A percentile compares a stretch with the other conserved stretches of the same genome.
These are phyloP conservation scores for Sphaeridia pumilis DNA, from an alignment of 2,888 invertebrate genomes.

Conservation along the genomic window DNA sequence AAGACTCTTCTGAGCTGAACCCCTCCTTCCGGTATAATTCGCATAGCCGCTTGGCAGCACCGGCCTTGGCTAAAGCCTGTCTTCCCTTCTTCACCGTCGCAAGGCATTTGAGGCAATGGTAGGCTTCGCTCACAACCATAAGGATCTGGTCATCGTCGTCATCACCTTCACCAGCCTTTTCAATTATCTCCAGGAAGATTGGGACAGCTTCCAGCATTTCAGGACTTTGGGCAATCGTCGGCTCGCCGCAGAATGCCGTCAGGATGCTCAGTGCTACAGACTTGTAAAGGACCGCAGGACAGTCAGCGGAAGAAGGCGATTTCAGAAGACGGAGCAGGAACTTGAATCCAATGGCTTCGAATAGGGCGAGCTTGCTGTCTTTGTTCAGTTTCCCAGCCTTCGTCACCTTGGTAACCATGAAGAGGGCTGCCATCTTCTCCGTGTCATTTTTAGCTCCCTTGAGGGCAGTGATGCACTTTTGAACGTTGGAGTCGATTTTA, in stretches of 20 bases:
- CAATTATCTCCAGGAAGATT: slow-evolving; percentile 69
- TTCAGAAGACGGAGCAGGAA: slow-evolving; percentile 70
- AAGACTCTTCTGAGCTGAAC: slow-evolving; percentile 78
- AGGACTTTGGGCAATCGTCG: slow-evolving; percentile 64
- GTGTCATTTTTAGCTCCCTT: slow-evolving; percentile 71
- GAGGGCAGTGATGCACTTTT: slow-evolving; percentile 69
- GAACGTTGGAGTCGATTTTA: slow-evolving; percentile 47
- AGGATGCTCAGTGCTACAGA: slow-evolving; percentile 78
- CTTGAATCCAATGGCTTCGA: slow-evolving; percentile 78
- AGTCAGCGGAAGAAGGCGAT: slow-evolving; percentile 64
- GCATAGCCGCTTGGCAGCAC: slow-evolving; percentile 55
- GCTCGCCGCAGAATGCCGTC: slow-evolving; percentile 71
- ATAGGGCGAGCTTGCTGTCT: slow-evolving; percentile 64
- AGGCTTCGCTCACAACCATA: slow-evolving; percentile 45
- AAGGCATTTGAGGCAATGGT: slow-evolving; percentile 37
- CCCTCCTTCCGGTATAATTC: slow-evolving; percentile 70
- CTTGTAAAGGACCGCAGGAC: slow-evolving; percentile 79
- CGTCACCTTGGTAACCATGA: slow-evolving; percentile 81
- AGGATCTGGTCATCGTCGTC: slow-evolving; percentile 63
- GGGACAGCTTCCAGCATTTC: slow-evolving; percentile 74
- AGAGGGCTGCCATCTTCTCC: slow-evolving; percentile 80
- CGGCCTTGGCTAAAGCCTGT: slow-evolving; percentile 62
- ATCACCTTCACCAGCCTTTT: slow-evolving; percentile 63
- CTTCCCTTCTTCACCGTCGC: slow-evolving; percentile 53
- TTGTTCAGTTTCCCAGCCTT: slow-evolving; percentile 68